A percentile compares a stretch with the other conserved stretches of the same genome.
Conservation (phyloP, 2,888 invertebrate genomes). For the Mallateleia sp. region DNA sequence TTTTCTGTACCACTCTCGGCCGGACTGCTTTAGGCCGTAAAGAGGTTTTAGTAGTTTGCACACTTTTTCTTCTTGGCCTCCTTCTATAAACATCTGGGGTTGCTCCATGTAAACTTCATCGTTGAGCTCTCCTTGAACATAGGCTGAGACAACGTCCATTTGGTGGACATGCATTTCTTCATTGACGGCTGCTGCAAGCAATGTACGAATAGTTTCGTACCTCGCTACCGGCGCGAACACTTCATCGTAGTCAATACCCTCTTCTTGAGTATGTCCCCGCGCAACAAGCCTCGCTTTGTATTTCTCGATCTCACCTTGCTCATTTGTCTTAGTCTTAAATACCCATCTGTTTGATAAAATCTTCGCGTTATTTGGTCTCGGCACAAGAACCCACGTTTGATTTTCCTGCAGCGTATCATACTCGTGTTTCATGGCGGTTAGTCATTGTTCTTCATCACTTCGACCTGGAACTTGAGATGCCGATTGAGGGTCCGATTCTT, state of each 20-base stretch:
- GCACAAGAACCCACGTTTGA: conserved; percentile 69
- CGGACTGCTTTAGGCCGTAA: conserved; percentile 71
- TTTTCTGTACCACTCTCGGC: conserved; percentile 60
- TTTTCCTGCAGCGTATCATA: conserved; percentile 24
- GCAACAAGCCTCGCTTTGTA: no score
- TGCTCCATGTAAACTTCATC: conserved; percentile 13
- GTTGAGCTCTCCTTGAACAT: background rate
- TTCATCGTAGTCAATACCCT: background rate
- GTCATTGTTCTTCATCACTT: conserved; percentile 53
- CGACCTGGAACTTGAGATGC: conserved; percentile 41
- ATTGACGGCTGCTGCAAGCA: background rate
- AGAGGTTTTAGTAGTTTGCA: conserved; percentile 66
- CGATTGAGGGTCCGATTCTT: conserved; percentile 21
- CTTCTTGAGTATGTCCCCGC: background rate
- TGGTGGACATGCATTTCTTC: background rate
- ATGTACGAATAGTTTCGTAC: background rate
- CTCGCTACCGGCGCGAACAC: background rate
- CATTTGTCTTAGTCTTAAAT: background rate
- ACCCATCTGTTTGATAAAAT: conserved; percentile 12
- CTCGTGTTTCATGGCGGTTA: conserved; percentile 5
- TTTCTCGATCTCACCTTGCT: no score
- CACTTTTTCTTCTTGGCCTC: conserved; percentile 54
- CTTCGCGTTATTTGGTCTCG: conserved; percentile 44
- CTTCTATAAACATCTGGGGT: conserved; percentile 54
- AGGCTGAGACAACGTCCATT: background rate